Conservation (phyloP, 2,113 vertebrate genomes). For the Ammodytes dubius region DNA sequence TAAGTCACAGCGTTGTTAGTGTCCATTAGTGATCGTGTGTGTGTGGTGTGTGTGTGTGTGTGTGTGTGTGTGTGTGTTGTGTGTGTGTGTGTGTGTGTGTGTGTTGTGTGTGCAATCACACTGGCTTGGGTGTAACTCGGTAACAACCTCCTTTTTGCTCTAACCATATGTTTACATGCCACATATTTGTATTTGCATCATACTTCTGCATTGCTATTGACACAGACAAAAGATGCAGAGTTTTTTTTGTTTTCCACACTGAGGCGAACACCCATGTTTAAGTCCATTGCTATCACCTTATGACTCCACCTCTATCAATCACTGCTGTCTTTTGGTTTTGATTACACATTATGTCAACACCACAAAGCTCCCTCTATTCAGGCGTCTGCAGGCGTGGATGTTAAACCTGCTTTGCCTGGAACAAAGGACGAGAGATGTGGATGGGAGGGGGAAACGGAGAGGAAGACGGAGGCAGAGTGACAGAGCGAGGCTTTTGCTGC, state of each 20-base stretch:
- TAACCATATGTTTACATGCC: slow-evolving; percentile 48
- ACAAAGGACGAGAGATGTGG: slow-evolving; percentile 48
- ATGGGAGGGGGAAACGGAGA: not conserved
- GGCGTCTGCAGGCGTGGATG: slow-evolving; percentile 52
- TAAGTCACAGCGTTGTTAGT: too few species aligned
- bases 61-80: slow-evolving; percentile 30
- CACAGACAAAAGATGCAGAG: not conserved
- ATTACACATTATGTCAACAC: slow-evolving; percentile 36
- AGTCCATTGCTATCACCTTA: not conserved
- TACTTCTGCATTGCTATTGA: slow-evolving; percentile 23
- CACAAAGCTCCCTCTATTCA: slow-evolving; percentile 43
- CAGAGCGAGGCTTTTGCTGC: slow-evolving; percentile 14
- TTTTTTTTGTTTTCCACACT: slow-evolving; percentile 1
- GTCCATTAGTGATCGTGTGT: too few species aligned
- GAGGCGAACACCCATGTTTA: not conserved
- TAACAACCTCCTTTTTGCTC: slow-evolving; percentile 53
- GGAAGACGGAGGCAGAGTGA: slow-evolving; percentile 16
- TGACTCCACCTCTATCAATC: slow-evolving; percentile 16
- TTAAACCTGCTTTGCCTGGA: slow-evolving; percentile 50
- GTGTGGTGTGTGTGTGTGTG: slow-evolving; percentile 25
- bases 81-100: not conserved
- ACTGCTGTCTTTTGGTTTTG: slow-evolving; percentile 1
- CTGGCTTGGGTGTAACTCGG: slow-evolving; percentile 62
- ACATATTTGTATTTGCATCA: slow-evolving; percentile 57
- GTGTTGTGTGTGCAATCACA: slow-evolving; percentile 28